Percentiles rank a stretch among this genome's conserved stretches.
Evolutionary conservation across 2,113 vertebrate genomes (phyloP).

Genomic region (Phylloscopus trochiloides): DNA sequence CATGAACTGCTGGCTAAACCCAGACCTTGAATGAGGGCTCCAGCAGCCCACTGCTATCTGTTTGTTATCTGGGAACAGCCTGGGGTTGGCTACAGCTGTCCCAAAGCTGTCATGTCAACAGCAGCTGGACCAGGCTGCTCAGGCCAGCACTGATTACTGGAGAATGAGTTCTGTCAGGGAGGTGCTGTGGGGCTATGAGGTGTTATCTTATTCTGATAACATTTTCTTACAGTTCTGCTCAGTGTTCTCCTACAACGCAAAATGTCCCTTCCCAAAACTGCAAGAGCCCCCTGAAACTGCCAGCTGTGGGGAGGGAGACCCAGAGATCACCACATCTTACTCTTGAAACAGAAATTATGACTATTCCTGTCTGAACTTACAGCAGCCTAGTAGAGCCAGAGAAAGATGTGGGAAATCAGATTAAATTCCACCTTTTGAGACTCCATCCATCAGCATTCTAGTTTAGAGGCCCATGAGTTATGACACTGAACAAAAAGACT

Average conservation of each 20-base stretch:
- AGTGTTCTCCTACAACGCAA: neutral
- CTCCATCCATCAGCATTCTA: neutral
- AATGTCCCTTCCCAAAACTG: neutral
- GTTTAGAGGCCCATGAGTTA: neutral
- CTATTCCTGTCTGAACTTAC: neutral
- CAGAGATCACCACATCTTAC: neutral
- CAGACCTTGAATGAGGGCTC: neutral
- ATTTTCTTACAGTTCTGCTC: neutral
- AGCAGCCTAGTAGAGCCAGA: neutral
- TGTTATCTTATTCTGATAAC: neutral
- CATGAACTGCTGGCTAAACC: fast-evolving
- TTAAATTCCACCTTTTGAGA: neutral
- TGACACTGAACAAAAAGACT: neutral
- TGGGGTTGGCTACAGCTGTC: neutral
- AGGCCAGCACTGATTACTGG: neutral
- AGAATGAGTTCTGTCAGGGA: neutral
- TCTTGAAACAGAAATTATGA: neutral
- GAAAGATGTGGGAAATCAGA: neutral
- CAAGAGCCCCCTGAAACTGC: neutral
- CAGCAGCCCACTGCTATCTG: neutral
- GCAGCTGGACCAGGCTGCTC: neutral
- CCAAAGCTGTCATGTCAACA: neutral
- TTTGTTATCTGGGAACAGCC: neutral
- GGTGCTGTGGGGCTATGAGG: neutral
- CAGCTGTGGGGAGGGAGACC: neutral